Percentiles rank a stretch among this genome's conserved stretches.
Conservation (phyloP, 2,113 vertebrate genomes). For the Thalassoma bifasciatum region DNA sequence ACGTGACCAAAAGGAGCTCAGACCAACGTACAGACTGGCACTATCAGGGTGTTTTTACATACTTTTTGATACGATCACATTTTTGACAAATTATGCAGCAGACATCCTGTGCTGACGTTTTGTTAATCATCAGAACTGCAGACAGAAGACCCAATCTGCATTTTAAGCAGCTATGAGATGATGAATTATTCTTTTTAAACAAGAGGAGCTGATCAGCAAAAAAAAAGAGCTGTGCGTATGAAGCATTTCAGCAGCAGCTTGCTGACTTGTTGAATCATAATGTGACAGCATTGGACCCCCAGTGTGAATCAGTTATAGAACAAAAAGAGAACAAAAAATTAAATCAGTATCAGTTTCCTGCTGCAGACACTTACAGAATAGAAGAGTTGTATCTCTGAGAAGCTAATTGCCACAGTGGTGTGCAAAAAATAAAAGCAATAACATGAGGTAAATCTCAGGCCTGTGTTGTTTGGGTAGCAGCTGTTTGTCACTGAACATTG, state of each 20-base stretch:
- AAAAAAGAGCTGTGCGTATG: too few species aligned
- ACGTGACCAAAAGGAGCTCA: conserved; percentile 4
- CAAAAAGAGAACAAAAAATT: neutral
- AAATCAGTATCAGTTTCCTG: neutral
- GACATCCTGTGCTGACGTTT: too few species aligned
- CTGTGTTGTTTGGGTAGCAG: too few species aligned
- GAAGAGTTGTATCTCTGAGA: neutral
- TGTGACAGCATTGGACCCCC: neutral
- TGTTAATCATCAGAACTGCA: neutral
- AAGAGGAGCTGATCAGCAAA: neutral
- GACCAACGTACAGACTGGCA: neutral
- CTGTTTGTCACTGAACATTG: too few species aligned
- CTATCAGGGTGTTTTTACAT: neutral
- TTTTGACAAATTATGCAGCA: neutral
- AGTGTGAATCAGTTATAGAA: neutral
- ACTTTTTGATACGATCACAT: neutral
- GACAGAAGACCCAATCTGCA: neutral
- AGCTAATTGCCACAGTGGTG: too few species aligned
- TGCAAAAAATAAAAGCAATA: too few species aligned
- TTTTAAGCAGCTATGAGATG: neutral
- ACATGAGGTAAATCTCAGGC: too few species aligned
- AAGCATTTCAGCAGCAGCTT: too few species aligned
- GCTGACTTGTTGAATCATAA: neutral
- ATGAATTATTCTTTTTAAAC: neutral
- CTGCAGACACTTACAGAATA: neutral